A percentile compares a stretch with the other conserved stretches of the same genome.
Conservation (phyloP, 1,140 invertebrate genomes). For the Hylaeus volcanicus region DNA sequence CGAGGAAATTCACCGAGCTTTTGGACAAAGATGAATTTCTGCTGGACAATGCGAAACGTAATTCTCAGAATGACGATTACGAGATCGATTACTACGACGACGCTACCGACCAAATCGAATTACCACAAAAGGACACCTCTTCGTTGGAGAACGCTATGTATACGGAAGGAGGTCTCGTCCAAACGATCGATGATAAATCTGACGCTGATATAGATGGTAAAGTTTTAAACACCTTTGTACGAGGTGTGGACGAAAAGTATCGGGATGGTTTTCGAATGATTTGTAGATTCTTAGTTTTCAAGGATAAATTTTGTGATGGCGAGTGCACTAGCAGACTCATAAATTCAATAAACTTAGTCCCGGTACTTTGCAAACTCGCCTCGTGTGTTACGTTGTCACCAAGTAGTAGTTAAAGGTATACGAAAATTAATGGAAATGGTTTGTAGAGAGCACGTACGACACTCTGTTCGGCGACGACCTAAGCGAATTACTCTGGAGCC, state of each 20-base stretch:
- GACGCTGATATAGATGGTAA: conserved; percentile 33
- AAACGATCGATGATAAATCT: conserved; percentile 55
- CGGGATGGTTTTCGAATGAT: too few species aligned
- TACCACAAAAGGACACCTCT: conserved; percentile 35
- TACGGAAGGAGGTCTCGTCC: conserved; percentile 84
- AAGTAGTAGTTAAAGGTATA: neutral
- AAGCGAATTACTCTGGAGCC: conserved; percentile 69
- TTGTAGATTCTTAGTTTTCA: too few species aligned
- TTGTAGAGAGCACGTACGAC: conserved; percentile 46
- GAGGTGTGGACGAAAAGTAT: too few species aligned
- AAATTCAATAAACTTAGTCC: too few species aligned
- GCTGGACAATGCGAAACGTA: conserved; percentile 29
- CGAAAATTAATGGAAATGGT: neutral
- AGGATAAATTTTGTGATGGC: too few species aligned
- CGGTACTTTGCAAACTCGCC: too few species aligned
- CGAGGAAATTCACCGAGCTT: conserved; percentile 25
- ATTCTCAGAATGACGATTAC: conserved; percentile 75
- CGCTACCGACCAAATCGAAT: conserved; percentile 78
- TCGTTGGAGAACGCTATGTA: conserved; percentile 77
- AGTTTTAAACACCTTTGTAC: neutral
- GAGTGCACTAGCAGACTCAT: too few species aligned
- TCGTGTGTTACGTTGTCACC: too few species aligned
- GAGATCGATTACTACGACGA: conserved; percentile 39
- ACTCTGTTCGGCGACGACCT: conserved; percentile 63
- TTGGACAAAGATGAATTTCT: neutral